A percentile compares a stretch with the other conserved stretches of the same genome.
These are phyloP conservation scores for Cnemophilus loriae DNA, from an alignment of 2,113 vertebrate species.

Conservation along the genomic window DNA sequence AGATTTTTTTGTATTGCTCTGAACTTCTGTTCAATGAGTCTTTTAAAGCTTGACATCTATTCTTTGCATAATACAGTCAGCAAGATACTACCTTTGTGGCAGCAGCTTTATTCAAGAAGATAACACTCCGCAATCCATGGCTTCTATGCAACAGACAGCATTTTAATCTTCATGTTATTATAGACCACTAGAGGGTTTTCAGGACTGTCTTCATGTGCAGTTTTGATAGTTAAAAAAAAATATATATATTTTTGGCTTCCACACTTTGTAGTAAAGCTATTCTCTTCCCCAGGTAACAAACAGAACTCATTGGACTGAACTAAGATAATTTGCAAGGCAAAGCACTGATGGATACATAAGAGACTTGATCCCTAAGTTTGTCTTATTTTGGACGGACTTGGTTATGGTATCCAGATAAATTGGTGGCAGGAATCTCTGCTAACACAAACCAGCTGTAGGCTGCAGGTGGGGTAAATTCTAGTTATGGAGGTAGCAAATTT, in stretches of 20 bases:
- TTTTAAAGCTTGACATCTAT: not conserved
- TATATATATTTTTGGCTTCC: too few relatives aligned
- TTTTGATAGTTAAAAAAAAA: not conserved
- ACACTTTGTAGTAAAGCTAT: not conserved
- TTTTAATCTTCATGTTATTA: constrained; percentile 7
- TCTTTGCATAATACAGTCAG: not conserved
- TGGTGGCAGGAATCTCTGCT: not conserved
- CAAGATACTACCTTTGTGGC: not conserved
- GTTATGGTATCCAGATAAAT: not conserved
- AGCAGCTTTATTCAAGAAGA: not conserved
- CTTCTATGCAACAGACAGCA: not conserved
- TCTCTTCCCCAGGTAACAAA: not conserved
- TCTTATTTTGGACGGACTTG: not conserved
- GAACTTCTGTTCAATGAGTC: not conserved
- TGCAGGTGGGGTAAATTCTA: not conserved
- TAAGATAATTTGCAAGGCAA: not conserved
- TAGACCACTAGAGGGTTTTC: not conserved
- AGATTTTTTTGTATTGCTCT: not conserved
- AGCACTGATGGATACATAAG: not conserved
- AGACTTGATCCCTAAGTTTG: not conserved
- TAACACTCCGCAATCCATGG: not conserved
- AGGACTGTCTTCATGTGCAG: not conserved
- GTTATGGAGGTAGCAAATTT: not conserved
- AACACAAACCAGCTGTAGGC: not conserved
- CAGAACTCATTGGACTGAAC: not conserved